A percentile compares a stretch with the other conserved stretches of the same genome.
These are phyloP conservation scores for Tetramorium parvispinum DNA, from an alignment of 1,140 invertebrate genomes.

Conservation along the genomic window DNA sequence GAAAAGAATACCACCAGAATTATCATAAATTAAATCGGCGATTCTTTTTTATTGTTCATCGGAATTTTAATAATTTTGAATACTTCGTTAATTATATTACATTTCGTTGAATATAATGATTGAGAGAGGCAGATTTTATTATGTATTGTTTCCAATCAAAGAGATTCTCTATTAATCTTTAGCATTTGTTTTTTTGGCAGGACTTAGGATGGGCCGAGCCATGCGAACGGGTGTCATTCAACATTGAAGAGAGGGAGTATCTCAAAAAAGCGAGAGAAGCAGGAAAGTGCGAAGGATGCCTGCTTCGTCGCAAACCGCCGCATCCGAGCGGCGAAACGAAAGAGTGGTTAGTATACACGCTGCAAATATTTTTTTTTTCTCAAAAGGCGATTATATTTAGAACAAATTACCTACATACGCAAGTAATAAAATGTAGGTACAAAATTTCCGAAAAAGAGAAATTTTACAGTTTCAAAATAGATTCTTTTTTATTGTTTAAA, in stretches of 20 bases:
- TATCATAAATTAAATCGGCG: background rate
- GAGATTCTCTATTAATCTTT: slow-evolving; percentile 70
- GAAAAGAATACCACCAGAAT: background rate
- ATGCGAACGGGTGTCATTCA: slow-evolving; percentile 74
- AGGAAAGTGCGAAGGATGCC: slow-evolving; percentile 81
- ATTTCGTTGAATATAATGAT: background rate
- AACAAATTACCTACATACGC: background rate
- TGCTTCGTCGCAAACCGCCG: slow-evolving; percentile 82
- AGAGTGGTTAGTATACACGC: slow-evolving; percentile 74
- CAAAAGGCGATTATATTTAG: background rate
- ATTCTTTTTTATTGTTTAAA: background rate
- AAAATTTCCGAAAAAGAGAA: slow-evolving; percentile 12
- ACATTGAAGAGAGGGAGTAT: slow-evolving; percentile 81
- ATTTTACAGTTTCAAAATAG: background rate
- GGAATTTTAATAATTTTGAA: background rate
- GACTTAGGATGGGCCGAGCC: slow-evolving; percentile 82
- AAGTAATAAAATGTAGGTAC: background rate
- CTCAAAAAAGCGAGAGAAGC: slow-evolving; percentile 66
- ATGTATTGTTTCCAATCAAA: background rate
- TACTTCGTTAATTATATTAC: background rate
- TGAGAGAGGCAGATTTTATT: background rate
- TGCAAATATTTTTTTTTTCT: background rate
- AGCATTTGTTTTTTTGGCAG: slow-evolving; percentile 74
- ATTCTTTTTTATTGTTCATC: background rate
- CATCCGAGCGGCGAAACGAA: slow-evolving; percentile 83